Conservation (phyloP, 2,113 vertebrate species). For the Irena cyanogastra region DNA sequence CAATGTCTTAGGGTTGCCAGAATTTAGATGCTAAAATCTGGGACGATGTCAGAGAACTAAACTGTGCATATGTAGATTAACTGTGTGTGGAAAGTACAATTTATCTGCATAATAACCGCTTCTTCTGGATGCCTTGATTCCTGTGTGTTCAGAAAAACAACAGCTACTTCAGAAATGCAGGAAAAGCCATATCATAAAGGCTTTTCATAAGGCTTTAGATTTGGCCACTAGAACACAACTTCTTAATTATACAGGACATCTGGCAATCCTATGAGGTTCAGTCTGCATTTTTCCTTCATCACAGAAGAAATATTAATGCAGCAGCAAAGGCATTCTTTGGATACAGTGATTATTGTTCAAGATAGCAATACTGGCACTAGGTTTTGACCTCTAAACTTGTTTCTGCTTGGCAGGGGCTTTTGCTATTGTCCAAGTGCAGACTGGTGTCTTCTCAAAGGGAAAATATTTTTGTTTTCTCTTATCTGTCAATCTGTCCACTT, state of each 20-base stretch:
- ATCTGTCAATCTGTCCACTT: constrained; percentile 2
- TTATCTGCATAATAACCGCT: not conserved
- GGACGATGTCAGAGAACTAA: not conserved
- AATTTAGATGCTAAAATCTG: constrained; percentile 44
- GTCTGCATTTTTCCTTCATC: constrained; percentile 8
- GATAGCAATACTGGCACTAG: not conserved
- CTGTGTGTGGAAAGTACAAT: not conserved
- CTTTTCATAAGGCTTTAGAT: not conserved
- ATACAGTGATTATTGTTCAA: not conserved
- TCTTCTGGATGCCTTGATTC: not conserved
- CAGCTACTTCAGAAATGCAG: not conserved
- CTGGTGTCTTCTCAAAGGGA: constrained; percentile 26
- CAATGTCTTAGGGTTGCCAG: not conserved
- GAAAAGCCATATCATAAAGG: not conserved
- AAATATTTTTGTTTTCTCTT: constrained; percentile 46
- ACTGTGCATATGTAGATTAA: not conserved
- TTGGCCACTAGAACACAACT: not conserved
- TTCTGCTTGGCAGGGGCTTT: constrained; percentile 26
- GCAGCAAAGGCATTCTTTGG: not conserved
- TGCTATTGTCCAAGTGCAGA: not conserved
- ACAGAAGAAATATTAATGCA: constrained; percentile 18
- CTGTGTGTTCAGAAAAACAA: not conserved
- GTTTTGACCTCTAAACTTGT: constrained; percentile 18
- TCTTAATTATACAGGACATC: not conserved
- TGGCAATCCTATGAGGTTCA: not conserved